These are phyloP conservation scores for Peromyscus maniculatus DNA, from an alignment of 2,113 vertebrate genomes.

Conservation along the genomic window DNA sequence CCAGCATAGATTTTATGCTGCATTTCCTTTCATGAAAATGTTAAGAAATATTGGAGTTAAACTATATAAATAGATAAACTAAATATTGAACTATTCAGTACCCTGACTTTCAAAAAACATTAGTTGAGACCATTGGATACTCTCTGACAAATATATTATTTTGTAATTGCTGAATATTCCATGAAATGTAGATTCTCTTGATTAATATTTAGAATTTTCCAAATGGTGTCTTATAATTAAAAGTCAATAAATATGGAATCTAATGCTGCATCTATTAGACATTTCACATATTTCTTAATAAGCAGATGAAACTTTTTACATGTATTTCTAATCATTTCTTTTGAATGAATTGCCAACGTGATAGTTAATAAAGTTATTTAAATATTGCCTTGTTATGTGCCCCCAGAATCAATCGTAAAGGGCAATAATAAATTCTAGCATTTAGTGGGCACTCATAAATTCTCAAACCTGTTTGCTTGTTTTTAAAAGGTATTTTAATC, in stretches of 20 bases:
- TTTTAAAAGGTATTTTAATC: conserved; percentile 12
- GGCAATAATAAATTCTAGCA: background rate
- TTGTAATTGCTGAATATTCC: background rate
- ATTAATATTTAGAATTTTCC: conserved; percentile 12
- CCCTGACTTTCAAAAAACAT: background rate
- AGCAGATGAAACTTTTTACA: conserved; percentile 20
- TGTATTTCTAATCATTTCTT: conserved; percentile 19
- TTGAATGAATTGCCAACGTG: conserved; percentile 26
- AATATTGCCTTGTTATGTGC: background rate
- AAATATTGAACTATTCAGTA: background rate
- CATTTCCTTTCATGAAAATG: conserved; percentile 40
- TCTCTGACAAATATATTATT: background rate
- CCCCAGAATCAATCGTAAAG: conserved; percentile 11
- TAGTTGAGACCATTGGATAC: background rate
- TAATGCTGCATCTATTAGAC: background rate
- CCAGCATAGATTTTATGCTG: background rate
- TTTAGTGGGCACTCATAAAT: background rate
- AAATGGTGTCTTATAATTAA: conserved; percentile 53
- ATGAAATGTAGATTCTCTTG: background rate
- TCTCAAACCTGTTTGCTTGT: background rate
- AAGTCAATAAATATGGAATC: conserved; percentile 27
- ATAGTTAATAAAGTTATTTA: conserved; percentile 11
- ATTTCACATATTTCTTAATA: conserved; percentile 9
- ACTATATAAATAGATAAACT: background rate
- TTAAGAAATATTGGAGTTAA: background rate